phyloP scores from a whole-genome alignment of 2,888 invertebrate genomes.

The Drosophila koepferae region DNA sequence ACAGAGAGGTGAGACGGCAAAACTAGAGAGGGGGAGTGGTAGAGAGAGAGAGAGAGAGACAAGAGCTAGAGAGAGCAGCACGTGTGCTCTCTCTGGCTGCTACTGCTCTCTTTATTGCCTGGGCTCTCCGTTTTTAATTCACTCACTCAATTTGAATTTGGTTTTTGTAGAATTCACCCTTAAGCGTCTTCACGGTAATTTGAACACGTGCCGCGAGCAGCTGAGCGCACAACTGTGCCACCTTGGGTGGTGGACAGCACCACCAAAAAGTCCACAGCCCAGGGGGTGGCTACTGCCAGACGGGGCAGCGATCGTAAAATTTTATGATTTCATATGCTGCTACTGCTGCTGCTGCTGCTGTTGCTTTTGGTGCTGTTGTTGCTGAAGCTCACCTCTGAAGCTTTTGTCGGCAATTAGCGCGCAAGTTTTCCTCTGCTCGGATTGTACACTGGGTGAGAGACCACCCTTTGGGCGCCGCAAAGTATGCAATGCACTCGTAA shows the following conservation, averaged over 20 bases:
- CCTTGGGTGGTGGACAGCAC: conserved; percentile 60
- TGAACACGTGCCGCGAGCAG: conserved; percentile 81
- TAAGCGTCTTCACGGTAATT: conserved; percentile 83
- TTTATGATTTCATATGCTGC: conserved; percentile 71
- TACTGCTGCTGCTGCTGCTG: conserved; percentile 12
- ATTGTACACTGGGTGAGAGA: conserved; percentile 52
- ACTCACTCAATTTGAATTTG: conserved; percentile 77
- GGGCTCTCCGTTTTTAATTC: conserved; percentile 73
- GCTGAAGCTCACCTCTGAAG: conserved; percentile 28
- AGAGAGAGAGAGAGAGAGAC: conserved; percentile 10
- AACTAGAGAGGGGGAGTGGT: background rate
- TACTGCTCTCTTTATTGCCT: conserved; percentile 31
- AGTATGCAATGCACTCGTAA: conserved; percentile 71
- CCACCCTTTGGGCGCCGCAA: conserved; percentile 60
- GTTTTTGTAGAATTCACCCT: conserved; percentile 79
- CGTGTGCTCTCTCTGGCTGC: conserved; percentile 27
- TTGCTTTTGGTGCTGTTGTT: conserved; percentile 7
- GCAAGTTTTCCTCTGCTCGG: conserved; percentile 31
- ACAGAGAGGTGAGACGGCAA: conserved; percentile 10
- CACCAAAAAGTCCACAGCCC: conserved; percentile 5
- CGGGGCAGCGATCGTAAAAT: conserved; percentile 78
- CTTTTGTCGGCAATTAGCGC: conserved; percentile 61
- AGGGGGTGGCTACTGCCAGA: conserved; percentile 54
- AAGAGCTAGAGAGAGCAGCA: conserved; percentile 7
- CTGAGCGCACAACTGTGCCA: conserved; percentile 51